These are phyloP conservation scores for Gallinago solitaria DNA, from an alignment of 2,797 vertebrate genomes.

Conservation along the genomic window DNA sequence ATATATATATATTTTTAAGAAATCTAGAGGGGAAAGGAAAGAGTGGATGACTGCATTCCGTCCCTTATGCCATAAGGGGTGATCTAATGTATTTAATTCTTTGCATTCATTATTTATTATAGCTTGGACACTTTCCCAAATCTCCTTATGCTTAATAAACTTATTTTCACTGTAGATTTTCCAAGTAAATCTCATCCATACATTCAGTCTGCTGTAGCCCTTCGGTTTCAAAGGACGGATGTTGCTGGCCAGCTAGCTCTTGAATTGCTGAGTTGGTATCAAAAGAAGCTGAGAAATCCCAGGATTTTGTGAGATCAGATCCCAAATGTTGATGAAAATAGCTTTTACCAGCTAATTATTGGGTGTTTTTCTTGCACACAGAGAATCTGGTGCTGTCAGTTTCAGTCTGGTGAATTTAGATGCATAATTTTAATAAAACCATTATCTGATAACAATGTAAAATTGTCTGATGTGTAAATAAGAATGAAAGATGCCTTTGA, in stretches of 20 bases:
- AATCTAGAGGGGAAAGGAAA: not conserved
- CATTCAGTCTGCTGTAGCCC: not conserved
- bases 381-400: not conserved
- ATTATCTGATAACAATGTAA: slow-evolving; percentile 48
- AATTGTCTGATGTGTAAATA: slow-evolving; percentile 60
- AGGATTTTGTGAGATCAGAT: not conserved
- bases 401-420: slow-evolving; percentile 8
- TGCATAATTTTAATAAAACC: slow-evolving; percentile 34
- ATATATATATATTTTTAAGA: not conserved
- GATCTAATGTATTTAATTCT: not conserved
- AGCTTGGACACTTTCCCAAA: not conserved
- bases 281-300: not conserved
- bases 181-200: not conserved
- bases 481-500: slow-evolving; percentile 51
- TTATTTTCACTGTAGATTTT: not conserved
- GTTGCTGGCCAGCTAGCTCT: not conserved
- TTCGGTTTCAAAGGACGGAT: not conserved
- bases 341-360: not conserved
- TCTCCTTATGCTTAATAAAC: not conserved
- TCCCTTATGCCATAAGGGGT: not conserved
- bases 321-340: not conserved
- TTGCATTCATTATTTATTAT: not conserved
- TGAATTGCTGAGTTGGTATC: not conserved
- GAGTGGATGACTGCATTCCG: not conserved
- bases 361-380: not conserved